A percentile compares a stretch with the other conserved stretches of the same genome.
These are phyloP conservation scores for Protophormia terraenovae DNA, from an alignment of 2,888 invertebrate genomes.

Conservation along the genomic window DNA sequence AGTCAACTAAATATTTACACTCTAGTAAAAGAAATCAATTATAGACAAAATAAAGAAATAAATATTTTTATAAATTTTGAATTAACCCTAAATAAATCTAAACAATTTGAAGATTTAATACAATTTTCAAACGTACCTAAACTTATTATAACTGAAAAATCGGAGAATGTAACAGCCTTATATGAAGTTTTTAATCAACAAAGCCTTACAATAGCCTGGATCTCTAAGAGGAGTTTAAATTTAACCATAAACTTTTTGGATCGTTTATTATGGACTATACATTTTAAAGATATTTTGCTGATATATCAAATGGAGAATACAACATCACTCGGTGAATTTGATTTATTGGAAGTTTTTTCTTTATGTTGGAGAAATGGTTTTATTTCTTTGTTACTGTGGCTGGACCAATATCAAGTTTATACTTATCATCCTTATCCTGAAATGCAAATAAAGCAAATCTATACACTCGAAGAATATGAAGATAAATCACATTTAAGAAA, in stretches of 20 bases:
- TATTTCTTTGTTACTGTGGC: constrained; percentile 67
- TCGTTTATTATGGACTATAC: constrained; percentile 43
- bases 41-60: neutral
- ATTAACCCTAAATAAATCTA: neutral
- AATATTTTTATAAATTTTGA: constrained; percentile 4
- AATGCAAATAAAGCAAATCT: constrained; percentile 56
- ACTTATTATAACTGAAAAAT: neutral
- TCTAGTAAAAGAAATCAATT: neutral
- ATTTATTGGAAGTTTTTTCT: constrained; percentile 44
- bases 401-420: constrained; percentile 50
- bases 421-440: constrained; percentile 72
- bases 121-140: neutral
- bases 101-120: neutral
- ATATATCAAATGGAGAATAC: neutral
- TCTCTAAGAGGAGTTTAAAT: neutral
- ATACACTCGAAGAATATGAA: constrained; percentile 49
- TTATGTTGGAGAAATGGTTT: constrained; percentile 71
- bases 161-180: neutral
- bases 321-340: too few species aligned
- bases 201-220: neutral
- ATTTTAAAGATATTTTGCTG: constrained; percentile 38
- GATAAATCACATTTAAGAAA: constrained; percentile 55
- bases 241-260: neutral
- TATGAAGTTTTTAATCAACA: neutral
- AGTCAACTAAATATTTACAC: neutral